Percentiles rank a stretch among this genome's conserved stretches.
Evolutionary conservation across 2,888 invertebrate genomes (phyloP).

Genomic region (Ophioninae sp.): DNA sequence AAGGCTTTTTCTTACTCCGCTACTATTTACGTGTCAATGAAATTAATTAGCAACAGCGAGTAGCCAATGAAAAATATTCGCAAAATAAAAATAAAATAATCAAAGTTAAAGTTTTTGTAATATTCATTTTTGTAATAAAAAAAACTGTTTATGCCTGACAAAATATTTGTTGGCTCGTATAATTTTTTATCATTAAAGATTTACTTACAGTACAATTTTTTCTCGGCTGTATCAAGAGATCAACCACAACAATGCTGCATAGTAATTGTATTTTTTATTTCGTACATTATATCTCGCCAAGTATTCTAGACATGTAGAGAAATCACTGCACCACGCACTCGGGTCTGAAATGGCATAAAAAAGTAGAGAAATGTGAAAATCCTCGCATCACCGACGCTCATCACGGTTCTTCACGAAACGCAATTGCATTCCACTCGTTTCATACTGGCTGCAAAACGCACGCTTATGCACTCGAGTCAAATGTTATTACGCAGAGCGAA

Average conservation of each 20-base stretch:
- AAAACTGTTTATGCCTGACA: no score
- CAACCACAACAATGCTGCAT: not conserved
- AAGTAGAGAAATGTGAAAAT: conserved; percentile 24
- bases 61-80: no score
- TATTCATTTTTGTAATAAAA: no score
- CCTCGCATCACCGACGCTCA: conserved; percentile 33
- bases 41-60: no score
- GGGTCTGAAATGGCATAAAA: conserved; percentile 14
- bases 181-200: not conserved
- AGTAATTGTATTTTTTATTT: not conserved
- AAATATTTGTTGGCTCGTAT: no score
- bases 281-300: not conserved
- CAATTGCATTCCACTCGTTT: conserved; percentile 49
- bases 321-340: conserved; percentile 13
- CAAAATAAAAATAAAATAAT: no score
- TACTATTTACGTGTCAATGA: no score
- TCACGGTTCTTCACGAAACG: conserved; percentile 34
- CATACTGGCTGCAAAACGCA: conserved; percentile 31
- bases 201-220: not conserved
- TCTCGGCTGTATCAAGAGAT: not conserved
- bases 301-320: conserved; percentile 23
- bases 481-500: conserved; percentile 53
- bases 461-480: conserved; percentile 51
- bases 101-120: no score
- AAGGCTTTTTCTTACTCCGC: no score